Evolutionary conservation across 2,113 vertebrate species (phyloP), one percentile per base, ranked within the genome.

Genomic region (Cromileptes altivelis): DNA sequence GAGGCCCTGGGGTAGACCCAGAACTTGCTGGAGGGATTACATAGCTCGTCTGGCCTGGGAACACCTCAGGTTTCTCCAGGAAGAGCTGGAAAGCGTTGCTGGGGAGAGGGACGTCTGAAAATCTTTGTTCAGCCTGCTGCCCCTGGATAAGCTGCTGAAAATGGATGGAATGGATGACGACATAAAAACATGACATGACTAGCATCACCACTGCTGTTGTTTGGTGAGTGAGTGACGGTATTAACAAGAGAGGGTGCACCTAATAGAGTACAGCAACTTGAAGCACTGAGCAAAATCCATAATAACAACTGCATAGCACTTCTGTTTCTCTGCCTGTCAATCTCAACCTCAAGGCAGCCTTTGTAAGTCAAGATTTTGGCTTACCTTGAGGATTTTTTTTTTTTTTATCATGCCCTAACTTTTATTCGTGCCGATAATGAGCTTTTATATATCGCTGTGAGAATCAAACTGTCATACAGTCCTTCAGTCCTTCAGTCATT

Each of bases 221-320:
- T 52, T 55, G 50, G 13, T 33, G n/a, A 25, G 27, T 64, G 53
- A 76, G 71, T 33, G 52, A 18, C 69, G 64, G 40, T 30, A 52
- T 61, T 80, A 60, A 27, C 67, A 14, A 70, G 45, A 64, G 63
- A 68, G 58, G 76, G 71, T 50, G 56, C 49, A 67, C 68, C 70
- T 55, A 33, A 81, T 63, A 62, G 23, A 81, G 79, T 69, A 37
- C 53, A 57, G 74, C 70, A 42, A 84, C 61, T 58, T 47, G 13
- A 85, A 65, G 52, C 78, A 67, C 64, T n/a, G 64, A 64, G 68
- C 19, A 45, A 64, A 86, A 87, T 84, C 87, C 78, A 88, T 88
- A 80, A 76, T 81, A 86, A 86, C 71, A 63, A 86, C 72, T 58
- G 23, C 47, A 56, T 33, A 3, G 18, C 75, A 65, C 72, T 86